Conservation (phyloP, 1,140 invertebrate genomes). For the Thaumetopoea pityocampa region DNA sequence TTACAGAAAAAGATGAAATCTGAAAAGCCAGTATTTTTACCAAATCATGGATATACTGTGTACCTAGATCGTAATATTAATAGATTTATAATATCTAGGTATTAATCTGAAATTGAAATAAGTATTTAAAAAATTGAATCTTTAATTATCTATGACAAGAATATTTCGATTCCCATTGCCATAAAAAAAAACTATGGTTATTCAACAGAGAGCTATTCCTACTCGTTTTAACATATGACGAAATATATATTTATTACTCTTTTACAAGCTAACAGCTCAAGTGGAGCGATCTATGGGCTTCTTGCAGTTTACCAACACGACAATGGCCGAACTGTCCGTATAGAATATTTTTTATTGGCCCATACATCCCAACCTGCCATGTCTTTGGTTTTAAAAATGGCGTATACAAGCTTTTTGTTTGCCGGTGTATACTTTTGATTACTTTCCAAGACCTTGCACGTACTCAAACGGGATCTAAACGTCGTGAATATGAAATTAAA, state of each 20-base stretch:
- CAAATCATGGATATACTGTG: too few species aligned
- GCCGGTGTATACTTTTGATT: conserved; percentile 74
- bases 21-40: too few species aligned
- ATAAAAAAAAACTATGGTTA: conserved; percentile 39
- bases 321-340: conserved; percentile 74
- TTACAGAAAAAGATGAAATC: too few species aligned
- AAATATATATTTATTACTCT: conserved; percentile 73
- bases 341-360: conserved; percentile 75
- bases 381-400: conserved; percentile 78
- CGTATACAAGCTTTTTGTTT: conserved; percentile 77
- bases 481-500: conserved; percentile 75
- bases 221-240: conserved; percentile 71
- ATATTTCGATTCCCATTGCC: too few species aligned
- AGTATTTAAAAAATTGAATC: too few species aligned
- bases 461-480: conserved; percentile 58
- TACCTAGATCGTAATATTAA: too few species aligned
- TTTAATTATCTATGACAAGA: too few species aligned
- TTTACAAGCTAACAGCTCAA: conserved; percentile 73
- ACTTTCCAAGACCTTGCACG: conserved; percentile 60
- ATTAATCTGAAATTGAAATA: too few species aligned
- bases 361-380: conserved; percentile 73
- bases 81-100: too few species aligned
- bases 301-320: conserved; percentile 76
- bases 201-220: conserved; percentile 50
- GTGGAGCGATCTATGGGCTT: conserved; percentile 73